Evolutionary conservation across 2,888 invertebrate genomes (phyloP), one percentile per base, ranked within the genome.

Genomic region (Papilio protenor): DNA sequence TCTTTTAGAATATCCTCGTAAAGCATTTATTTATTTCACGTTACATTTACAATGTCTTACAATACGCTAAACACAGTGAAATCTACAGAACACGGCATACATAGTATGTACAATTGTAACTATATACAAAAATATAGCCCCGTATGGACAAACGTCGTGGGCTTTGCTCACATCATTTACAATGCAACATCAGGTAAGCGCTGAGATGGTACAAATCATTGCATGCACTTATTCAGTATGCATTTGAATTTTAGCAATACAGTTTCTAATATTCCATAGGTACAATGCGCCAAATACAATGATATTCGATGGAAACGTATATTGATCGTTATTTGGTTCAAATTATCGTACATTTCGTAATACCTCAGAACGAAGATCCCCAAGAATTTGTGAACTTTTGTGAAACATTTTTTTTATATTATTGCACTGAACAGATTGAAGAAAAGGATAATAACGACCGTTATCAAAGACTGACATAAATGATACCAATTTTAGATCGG

Each of bases 61-160:
- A 86, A 79, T 84, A n/a, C 1, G 66, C 66, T 89, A 92, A 92
- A 87, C 86, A 88, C 89, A 84, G 86, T 91, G 90, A 91, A 91
- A 90, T 89, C 92, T 94, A 93, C 90, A 23, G 90, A 90, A 90
- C 90, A 88, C 90, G 88, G 89, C 93, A 93, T 93, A 93, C 92
- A 92, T 87, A 91, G 92, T 94, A 94, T 94, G 93, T 94, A 94
- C 94, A 94, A 86, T 89, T 85, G 84, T 89, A 88, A 88, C 87
- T 93, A 93, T 94, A 88, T 92, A 94, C 92, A 94, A 87, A 86
- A 89, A 89, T 89, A 90, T 87, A 88, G 89, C 84, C 88, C 88
- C 89, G 89, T 89, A 89, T 87, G 89, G 86, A 84, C 85, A 84
- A 86, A 83, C 80, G 85, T 85, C 84, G 83, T 87, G 84, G 81